Evolutionary conservation across 2,113 vertebrate genomes (phyloP), one percentile per base, ranked within the genome.

Genomic region (Carettochelys insculpta): DNA sequence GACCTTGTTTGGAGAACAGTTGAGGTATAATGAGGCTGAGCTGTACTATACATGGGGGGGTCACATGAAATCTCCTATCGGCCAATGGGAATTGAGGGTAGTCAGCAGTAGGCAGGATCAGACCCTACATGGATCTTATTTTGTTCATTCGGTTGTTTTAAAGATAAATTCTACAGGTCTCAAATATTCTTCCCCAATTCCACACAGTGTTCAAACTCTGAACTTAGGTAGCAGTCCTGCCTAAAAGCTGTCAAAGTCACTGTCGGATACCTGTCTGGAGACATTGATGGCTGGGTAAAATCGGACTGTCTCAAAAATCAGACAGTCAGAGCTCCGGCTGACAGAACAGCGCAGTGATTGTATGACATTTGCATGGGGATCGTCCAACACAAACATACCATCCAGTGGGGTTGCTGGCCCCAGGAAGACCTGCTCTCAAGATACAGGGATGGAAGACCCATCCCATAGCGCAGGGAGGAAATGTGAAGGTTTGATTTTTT

Each of bases 401-500:
- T 89, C 10, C 43, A 82, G 14, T 75, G 91, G 65, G 51, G 6
- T 61, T 52, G 51, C 0, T 50, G 48, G 43, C 47, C 54, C 38
- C 9, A 43, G 25, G 24, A 24, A 84, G 38, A 17, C 31, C 88
- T 3, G 0, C 71, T 89, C 88, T 86, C 54, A 34, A 34, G 76
- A 11, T 25, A 5, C n/a, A 41, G 68, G 20, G 11, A 41, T 71
- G 48, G 89, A n/a, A 43, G 50, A 50, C 27, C 81, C 80, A 38
- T 82, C 84, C 82, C n/a, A 82, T 77, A 93, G 73, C 77, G 68
- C 61, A 58, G 27, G 5, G 78, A 8, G 43, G 45, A 77, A 76
- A 14, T 48, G 65, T 3, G 75, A 34, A 93, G 54, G 43, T 79
- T 10, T 65, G 50, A 81, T 78, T 73, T 24, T 31, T 31, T 58